These are phyloP conservation scores for Subanguina moxae DNA, from an alignment of 1,140 invertebrate species.

Conservation along the genomic window DNA sequence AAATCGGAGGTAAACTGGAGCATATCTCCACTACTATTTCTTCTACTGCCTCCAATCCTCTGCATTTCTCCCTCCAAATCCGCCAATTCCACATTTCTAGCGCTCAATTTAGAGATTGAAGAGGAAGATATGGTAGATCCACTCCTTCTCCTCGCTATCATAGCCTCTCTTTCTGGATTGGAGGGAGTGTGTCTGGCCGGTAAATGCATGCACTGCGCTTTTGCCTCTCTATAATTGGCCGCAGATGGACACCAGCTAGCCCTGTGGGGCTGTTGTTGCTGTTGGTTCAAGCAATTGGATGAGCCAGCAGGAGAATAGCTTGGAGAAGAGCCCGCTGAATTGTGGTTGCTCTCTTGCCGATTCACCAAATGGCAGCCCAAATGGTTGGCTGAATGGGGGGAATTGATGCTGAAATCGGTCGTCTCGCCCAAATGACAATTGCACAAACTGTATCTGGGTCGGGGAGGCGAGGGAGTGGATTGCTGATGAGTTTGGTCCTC, in stretches of 20 bases:
- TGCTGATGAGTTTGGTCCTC: slow-evolving; percentile 4
- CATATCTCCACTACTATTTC: background rate
- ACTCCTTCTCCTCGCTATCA: background rate
- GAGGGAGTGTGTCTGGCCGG: background rate
- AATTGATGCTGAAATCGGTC: background rate
- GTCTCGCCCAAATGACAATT: background rate
- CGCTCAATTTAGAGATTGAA: background rate
- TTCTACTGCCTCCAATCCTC: background rate
- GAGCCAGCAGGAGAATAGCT: background rate
- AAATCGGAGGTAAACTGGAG: background rate
- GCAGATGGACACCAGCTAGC: background rate
- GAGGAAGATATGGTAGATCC: background rate
- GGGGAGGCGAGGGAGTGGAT: background rate
- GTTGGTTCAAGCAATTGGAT: background rate
- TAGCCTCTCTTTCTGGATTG: background rate
- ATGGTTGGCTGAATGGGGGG: background rate
- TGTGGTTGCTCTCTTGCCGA: background rate
- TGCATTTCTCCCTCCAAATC: background rate
- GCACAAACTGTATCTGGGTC: background rate
- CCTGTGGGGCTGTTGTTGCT: background rate
- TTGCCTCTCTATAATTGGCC: background rate
- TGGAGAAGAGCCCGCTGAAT: background rate
- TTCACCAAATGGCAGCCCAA: background rate
- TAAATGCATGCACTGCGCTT: background rate
- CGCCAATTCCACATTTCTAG: background rate